Evolutionary conservation across 2,888 invertebrate species (phyloP), one percentile per base, ranked within the genome.

Genomic region (Lepidochrysops patricia): DNA sequence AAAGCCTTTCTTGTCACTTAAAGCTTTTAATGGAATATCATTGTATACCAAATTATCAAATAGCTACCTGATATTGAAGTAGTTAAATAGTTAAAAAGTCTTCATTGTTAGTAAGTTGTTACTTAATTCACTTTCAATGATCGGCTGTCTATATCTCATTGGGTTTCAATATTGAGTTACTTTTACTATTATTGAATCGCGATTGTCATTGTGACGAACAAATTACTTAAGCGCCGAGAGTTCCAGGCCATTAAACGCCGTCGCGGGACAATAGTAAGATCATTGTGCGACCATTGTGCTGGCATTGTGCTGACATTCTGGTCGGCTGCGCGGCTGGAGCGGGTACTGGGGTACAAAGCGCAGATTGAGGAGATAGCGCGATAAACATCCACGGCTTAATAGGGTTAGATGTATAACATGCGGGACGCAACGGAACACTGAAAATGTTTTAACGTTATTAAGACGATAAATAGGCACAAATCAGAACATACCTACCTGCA

Each of bases 201-300:
- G 19, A 19, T 43, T 9, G 43, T 43, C 43, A 43, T 43, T 43
- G 43, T 43, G 43, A 43, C 43, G 19, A 43, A 3, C 43, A 43
- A 43, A 43, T 43, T 43, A 43, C 43, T 43, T 43, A 43, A 43
- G 43, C 43, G 19, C 23, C 43, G 19, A 43, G 43, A 43, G 43
- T 43, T 43, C 19, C 43, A 19, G 19, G 19, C 43, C 9, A 43
- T 43, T 43, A 43, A 43, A 43, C 43, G 23, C 43, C 43, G 23
- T 43, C 43, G 19, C 43, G 43, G 43, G 19, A 43, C 43, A 43
- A 43, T 43, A 1, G 43, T 43, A 19, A 9, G 43, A 43, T 1
- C 19, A 43, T 43, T 43, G 43, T n/a, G n/a, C n/a, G n/a, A n/a
- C n/a, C n/a, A n/a, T n/a, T n/a, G n/a, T n/a, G n/a, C n/a, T n/a